Base-by-base conservation (phyloP, 2,797 vertebrate genomes). In the Decapterus maruadsi region DNA sequence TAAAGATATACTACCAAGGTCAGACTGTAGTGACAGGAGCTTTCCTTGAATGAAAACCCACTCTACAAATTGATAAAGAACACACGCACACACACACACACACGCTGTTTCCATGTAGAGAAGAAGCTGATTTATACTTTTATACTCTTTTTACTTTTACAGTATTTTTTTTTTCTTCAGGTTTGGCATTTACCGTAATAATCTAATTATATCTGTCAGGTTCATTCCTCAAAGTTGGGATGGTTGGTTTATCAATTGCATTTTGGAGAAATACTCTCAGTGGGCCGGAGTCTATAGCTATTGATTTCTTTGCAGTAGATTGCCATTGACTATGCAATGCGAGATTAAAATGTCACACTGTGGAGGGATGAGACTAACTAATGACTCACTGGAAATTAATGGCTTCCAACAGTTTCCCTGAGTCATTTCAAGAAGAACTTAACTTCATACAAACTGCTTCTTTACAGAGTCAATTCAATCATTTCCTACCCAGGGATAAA, bases 301-400 rank as follows among this genome's bases (percentile, higher is more conserved):
- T 72, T 0, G 45, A 63, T 61, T 71, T 40, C 54, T 40, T 29
- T 34, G 58, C 38, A 59, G 42, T 63, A 48, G 63, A 63, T 62
- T 68, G 36, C 16, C 51, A 56, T 56, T 66, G 42, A 71, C 56
- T 67, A 51, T 57, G 48, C 43, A 53, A 63, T 45, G 3, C 38
- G 8, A 72, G 58, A 68, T 68, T 77, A 64, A 77, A 72, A 42
- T 63, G 69, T 72, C 61, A 61, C 1, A 2, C 43, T 57, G 38
- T 12, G 13, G 56, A 56, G 4, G 68, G 12, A 43, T 42, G 42
- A 51, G 43, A 67, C 56, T 67, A 56, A 67, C 34, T 72, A 62
- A 68, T 62, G 54, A 64, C n/a, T 20, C 45, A 45, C 20, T 70
- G n/a, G 22, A 70, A 70, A 70, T 66, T 0, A 66, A 60, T 72